Conservation (phyloP, 1,140 invertebrate genomes). For the Chelonus insularis region DNA sequence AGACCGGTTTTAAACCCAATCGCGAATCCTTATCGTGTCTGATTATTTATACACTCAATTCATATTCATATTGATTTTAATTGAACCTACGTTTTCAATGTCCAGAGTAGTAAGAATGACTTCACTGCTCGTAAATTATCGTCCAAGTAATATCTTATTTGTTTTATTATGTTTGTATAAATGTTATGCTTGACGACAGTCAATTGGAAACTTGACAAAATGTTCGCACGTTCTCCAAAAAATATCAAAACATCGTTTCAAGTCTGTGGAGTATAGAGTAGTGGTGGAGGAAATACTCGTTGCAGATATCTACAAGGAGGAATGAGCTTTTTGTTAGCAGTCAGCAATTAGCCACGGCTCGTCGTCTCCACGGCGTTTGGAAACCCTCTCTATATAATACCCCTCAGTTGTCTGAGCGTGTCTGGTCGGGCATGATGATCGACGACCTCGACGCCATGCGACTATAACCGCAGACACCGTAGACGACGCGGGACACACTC, state of each 20-base stretch:
- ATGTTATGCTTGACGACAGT: too few relatives aligned
- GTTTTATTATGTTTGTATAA: too few relatives aligned
- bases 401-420: slow-evolving; percentile 28
- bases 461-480: slow-evolving; percentile 15
- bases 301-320: slow-evolving; percentile 16
- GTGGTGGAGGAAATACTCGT: background rate
- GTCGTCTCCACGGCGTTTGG: slow-evolving; percentile 35
- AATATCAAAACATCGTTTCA: background rate
- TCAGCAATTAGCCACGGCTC: slow-evolving; percentile 48
- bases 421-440: slow-evolving; percentile 44
- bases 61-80: too few relatives aligned
- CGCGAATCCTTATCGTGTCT: slow-evolving; percentile 5
- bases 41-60: slow-evolving; percentile 18
- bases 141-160: too few relatives aligned
- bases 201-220: too few relatives aligned
- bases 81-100: too few relatives aligned
- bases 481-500: background rate
- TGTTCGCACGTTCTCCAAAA: too few relatives aligned
- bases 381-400: slow-evolving; percentile 10
- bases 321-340: slow-evolving; percentile 43
- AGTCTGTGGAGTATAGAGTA: background rate
- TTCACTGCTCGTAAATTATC: too few relatives aligned
- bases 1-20: slow-evolving; percentile 10
- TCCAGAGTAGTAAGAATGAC: too few relatives aligned
- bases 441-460: slow-evolving; percentile 35